Conservation (phyloP, 2,888 invertebrate species). For the Cephus sareptanus region DNA sequence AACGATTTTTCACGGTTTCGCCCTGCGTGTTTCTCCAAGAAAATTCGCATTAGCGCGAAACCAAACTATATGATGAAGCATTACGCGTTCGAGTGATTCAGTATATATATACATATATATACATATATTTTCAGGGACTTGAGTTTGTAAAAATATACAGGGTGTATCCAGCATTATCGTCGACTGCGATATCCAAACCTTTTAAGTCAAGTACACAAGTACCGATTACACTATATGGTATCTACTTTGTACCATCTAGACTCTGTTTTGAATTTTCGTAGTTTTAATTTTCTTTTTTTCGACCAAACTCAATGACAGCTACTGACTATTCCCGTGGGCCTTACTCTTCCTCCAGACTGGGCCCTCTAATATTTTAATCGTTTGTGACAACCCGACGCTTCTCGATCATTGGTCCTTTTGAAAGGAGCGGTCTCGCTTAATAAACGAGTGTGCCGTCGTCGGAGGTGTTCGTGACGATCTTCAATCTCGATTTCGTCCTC, state of each 20-base stretch:
- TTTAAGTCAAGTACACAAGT: too few relatives aligned
- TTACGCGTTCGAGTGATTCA: neutral
- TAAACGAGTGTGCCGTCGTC: constrained; percentile 34
- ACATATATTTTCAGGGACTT: neutral
- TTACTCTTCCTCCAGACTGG: neutral
- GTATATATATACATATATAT: neutral
- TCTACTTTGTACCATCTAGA: too few relatives aligned
- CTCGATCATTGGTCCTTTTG: constrained; percentile 23
- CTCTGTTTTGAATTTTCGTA: neutral
- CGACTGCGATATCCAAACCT: neutral
- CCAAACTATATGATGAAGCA: neutral
- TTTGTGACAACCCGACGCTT: constrained; percentile 58
- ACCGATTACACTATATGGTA: too few relatives aligned
- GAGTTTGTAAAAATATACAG: too few relatives aligned
- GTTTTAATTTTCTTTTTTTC: neutral
- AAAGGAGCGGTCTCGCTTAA: neutral
- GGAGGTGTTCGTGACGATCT: constrained; percentile 17
- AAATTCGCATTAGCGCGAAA: constrained; percentile 22
- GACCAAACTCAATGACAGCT: neutral
- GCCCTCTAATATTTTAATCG: constrained; percentile 53
- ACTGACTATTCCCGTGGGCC: neutral
- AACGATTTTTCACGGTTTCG: constrained; percentile 37
- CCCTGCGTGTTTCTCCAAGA: constrained; percentile 21
- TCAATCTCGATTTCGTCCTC: constrained; percentile 55
- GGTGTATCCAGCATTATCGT: neutral